These are phyloP conservation scores for Neosilurus mollespiculum DNA, from an alignment of 2,797 vertebrate species.

Conservation along the genomic window DNA sequence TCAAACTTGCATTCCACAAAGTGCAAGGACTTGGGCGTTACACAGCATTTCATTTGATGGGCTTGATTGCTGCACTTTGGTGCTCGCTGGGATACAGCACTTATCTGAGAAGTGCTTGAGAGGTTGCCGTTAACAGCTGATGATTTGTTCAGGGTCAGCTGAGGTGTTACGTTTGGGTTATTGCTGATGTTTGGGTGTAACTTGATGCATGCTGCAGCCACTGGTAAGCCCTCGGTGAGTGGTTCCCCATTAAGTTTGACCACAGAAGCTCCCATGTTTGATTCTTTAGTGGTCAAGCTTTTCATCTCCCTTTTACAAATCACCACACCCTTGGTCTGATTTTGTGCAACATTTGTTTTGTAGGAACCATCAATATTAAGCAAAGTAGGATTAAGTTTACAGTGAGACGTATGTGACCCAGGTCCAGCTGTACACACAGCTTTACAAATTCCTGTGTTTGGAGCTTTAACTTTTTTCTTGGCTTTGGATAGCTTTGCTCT, in stretches of 20 bases:
- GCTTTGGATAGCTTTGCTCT: conserved; percentile 67
- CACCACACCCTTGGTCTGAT: conserved; percentile 37
- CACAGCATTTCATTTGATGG: conserved; percentile 47
- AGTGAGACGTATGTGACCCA: conserved; percentile 5
- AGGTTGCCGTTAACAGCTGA: conserved; percentile 60
- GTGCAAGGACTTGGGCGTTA: conserved; percentile 56
- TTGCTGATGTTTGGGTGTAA: conserved; percentile 33
- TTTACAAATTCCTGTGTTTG: conserved; percentile 39
- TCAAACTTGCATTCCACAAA: conserved; percentile 38
- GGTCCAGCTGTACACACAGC: conserved; percentile 19
- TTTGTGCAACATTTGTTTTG: conserved; percentile 36
- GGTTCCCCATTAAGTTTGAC: conserved; percentile 52
- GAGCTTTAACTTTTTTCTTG: conserved; percentile 33
- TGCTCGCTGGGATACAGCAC: conserved; percentile 58
- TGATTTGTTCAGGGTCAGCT: conserved; percentile 39
- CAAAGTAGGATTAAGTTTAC: conserved; percentile 45
- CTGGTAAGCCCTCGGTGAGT: conserved; percentile 58
- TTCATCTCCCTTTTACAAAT: conserved; percentile 41
- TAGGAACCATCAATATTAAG: conserved; percentile 54
- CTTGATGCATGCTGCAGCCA: conserved; percentile 63
- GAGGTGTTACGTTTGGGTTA: conserved; percentile 6
- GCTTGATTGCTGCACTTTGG: conserved; percentile 54
- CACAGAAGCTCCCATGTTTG: conserved; percentile 55
- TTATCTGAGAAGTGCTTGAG: conserved; percentile 54
- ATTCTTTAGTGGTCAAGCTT: conserved; percentile 43